phyloP scores from a whole-genome alignment of 2,797 vertebrate genomes.

The Phrynocephalus vlangalii region DNA sequence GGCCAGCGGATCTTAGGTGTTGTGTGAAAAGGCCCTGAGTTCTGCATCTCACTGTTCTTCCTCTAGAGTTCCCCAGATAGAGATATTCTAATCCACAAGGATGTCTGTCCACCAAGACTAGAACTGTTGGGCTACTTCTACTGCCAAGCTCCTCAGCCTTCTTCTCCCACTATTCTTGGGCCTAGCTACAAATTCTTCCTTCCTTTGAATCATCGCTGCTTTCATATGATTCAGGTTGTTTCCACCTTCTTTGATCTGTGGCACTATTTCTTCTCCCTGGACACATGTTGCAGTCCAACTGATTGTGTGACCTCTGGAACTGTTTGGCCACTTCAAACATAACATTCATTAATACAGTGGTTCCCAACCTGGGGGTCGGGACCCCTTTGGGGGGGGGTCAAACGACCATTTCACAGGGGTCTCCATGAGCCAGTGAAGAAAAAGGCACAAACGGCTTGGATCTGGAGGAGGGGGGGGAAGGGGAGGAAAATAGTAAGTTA shows the following conservation, averaged over 20 bases:
- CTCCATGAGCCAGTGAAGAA: too few relatives aligned
- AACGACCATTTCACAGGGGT: too few relatives aligned
- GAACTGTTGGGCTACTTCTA: slow-evolving; percentile 89
- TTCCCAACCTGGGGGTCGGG: too few relatives aligned
- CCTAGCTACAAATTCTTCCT: slow-evolving; percentile 90
- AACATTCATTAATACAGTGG: too few relatives aligned
- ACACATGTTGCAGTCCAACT: not conserved
- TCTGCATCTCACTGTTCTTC: slow-evolving; percentile 95
- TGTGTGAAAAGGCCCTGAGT: slow-evolving; percentile 9
- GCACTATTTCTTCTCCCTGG: not conserved
- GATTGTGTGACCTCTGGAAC: not conserved
- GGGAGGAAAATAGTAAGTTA: too few relatives aligned
- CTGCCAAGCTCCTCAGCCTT: slow-evolving; percentile 95
- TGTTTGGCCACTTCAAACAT: not conserved
- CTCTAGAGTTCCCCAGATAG: slow-evolving; percentile 97
- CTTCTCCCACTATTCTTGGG: slow-evolving; percentile 94
- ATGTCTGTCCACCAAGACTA: slow-evolving; percentile 90
- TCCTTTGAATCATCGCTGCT: not conserved
- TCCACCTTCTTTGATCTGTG: not conserved
- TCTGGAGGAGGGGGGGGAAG: too few relatives aligned
- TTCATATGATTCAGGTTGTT: not conserved
- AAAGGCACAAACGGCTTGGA: too few relatives aligned
- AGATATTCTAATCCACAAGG: slow-evolving; percentile 91
- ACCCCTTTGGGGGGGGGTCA: too few relatives aligned
- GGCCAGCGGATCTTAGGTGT: too few relatives aligned